Percentiles rank a stretch among this genome's conserved stretches.
Conservation (phyloP, 2,113 vertebrate species). For the Catharus bicknelli region DNA sequence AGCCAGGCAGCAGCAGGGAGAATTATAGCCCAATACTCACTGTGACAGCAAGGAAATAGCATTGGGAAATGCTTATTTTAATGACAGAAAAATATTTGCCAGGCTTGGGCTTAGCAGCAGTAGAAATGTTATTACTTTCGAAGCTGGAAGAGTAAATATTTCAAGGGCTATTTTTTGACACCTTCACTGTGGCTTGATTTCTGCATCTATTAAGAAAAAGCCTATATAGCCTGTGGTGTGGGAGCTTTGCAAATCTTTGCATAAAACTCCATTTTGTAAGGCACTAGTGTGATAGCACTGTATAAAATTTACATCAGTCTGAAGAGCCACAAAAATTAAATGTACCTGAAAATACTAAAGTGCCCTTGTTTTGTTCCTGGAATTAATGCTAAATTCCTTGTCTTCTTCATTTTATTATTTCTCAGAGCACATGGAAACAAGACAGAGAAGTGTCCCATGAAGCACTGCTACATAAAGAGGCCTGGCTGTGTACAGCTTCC, state of each 20-base stretch:
- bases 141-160: constrained; percentile 53
- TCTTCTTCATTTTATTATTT: neutral
- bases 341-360: neutral
- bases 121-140: constrained; percentile 57
- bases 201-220: constrained; percentile 41
- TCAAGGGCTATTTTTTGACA: constrained; percentile 58
- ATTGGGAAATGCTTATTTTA: constrained; percentile 60
- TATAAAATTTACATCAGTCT: neutral
- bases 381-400: neutral
- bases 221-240: neutral
- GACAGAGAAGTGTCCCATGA: neutral
- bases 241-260: constrained; percentile 39
- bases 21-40: constrained; percentile 45
- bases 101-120: constrained; percentile 31
- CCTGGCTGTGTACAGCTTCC: neutral
- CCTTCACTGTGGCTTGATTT: constrained; percentile 48
- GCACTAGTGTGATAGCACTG: neutral
- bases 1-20: constrained; percentile 13
- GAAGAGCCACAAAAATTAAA: neutral
- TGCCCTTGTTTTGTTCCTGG: neutral
- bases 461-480: neutral
- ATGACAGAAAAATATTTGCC: constrained; percentile 63
- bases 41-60: constrained; percentile 57
- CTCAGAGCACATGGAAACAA: neutral
- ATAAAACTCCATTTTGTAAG: constrained; percentile 4